phyloP scores from a whole-genome alignment of 2,888 invertebrate genomes.

The Apotomis betuletana region DNA sequence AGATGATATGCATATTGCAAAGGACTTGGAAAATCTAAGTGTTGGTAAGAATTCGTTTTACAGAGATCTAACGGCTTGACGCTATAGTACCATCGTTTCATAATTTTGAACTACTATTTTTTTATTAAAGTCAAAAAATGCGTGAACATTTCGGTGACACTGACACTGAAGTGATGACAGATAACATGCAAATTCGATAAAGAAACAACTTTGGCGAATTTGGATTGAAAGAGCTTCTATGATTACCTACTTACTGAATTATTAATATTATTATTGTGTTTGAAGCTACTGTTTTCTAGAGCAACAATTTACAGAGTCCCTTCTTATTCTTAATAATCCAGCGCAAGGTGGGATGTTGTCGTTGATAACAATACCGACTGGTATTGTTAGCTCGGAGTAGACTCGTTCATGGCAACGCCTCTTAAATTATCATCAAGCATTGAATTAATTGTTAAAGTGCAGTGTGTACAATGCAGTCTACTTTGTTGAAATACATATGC shows the following conservation, averaged over 20 bases:
- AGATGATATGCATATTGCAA: neutral
- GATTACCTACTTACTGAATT: no score
- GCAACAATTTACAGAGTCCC: neutral
- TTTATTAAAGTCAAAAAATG: no score
- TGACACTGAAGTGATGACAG: no score
- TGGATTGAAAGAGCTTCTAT: no score
- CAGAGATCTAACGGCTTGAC: no score
- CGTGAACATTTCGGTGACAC: no score
- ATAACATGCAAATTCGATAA: no score
- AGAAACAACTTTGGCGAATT: no score
- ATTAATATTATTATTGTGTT: neutral
- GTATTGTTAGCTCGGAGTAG: neutral
- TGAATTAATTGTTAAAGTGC: neutral
- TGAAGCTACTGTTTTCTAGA: neutral
- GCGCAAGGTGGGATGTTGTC: neutral
- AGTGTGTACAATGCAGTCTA: neutral
- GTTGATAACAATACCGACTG: conserved; percentile 8
- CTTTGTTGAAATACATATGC: neutral
- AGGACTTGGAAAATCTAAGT: neutral
- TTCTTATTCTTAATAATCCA: neutral
- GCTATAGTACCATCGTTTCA: no score
- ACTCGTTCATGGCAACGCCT: conserved; percentile 6
- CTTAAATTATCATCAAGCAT: conserved; percentile 4
- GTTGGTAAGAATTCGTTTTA: neutral
- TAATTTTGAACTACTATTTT: no score